Evolutionary conservation across 2,888 invertebrate species (phyloP).

Genomic region (Geophilus truncorum): DNA sequence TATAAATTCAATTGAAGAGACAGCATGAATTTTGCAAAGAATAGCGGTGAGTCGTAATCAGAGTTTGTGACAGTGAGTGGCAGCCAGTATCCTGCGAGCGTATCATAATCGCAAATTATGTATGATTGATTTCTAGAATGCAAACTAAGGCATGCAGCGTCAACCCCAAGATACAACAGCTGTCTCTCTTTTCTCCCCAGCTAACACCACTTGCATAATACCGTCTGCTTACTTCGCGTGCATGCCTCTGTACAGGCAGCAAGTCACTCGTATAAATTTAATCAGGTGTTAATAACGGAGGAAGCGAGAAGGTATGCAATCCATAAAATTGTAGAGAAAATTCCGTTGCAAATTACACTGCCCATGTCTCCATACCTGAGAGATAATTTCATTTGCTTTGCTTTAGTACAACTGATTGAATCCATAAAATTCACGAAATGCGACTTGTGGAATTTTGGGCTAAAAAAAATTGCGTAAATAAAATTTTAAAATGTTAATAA

Average conservation of each 20-base stretch:
- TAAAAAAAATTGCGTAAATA: not conserved
- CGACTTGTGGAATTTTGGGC: not conserved
- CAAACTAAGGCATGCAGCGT: not conserved
- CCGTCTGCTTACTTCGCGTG: not conserved
- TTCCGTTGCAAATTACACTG: not conserved
- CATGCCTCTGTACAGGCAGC: not conserved
- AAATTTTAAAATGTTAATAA: not conserved
- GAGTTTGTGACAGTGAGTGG: not conserved
- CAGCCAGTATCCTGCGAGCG: not conserved
- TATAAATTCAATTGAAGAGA: not conserved
- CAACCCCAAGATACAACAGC: slow-evolving; percentile 2
- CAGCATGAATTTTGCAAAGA: not conserved
- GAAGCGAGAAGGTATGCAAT: slow-evolving; percentile 16
- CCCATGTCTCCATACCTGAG: not conserved
- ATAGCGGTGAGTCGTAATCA: not conserved
- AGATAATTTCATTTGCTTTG: not conserved
- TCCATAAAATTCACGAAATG: slow-evolving; percentile 1
- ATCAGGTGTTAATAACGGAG: slow-evolving; percentile 8
- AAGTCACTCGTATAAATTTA: slow-evolving; percentile 13
- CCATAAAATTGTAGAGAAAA: not conserved
- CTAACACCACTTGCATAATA: not conserved
- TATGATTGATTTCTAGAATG: slow-evolving; percentile 20
- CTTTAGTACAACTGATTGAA: not conserved
- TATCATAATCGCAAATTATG: not conserved
- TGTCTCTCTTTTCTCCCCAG: slow-evolving; percentile 8